These are phyloP conservation scores for Silurus meridionalis DNA, from an alignment of 2,113 vertebrate species.

Conservation along the genomic window DNA sequence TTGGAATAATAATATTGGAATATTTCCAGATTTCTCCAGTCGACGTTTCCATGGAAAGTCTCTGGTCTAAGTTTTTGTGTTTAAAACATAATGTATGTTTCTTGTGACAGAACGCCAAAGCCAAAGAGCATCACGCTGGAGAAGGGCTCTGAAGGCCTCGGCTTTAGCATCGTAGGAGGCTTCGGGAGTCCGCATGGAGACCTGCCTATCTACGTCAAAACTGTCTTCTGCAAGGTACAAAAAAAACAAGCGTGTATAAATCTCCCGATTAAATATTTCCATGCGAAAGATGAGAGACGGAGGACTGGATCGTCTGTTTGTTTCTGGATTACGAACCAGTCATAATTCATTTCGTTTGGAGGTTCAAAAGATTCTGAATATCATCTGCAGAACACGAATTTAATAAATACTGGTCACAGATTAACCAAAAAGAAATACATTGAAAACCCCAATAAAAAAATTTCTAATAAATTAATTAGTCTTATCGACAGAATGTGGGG, in stretches of 20 bases:
- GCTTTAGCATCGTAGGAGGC: conserved; percentile 96
- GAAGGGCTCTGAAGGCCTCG: conserved; percentile 92
- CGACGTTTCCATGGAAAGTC: too few species aligned
- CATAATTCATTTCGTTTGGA: neutral
- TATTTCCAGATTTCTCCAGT: too few species aligned
- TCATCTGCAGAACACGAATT: neutral
- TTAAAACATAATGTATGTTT: neutral
- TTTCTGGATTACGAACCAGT: neutral
- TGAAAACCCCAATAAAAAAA: too few species aligned
- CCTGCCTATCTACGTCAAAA: conserved; percentile 97
- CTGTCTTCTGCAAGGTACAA: conserved; percentile 92
- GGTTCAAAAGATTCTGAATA: neutral
- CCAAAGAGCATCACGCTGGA: conserved; percentile 87
- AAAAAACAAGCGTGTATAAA: neutral
- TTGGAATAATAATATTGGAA: too few species aligned
- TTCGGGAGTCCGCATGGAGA: conserved; percentile 94
- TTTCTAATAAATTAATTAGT: neutral
- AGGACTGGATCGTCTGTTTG: neutral
- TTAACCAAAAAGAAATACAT: too few species aligned
- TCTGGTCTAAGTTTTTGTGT: too few species aligned
- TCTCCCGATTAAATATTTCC: neutral
- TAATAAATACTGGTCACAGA: too few species aligned
- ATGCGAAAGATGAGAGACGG: neutral
- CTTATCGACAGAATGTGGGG: neutral
- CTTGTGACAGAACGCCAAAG: conserved; percentile 75